phyloP scores from a whole-genome alignment of 2,797 vertebrate species.

The Apodemus agrarius region DNA sequence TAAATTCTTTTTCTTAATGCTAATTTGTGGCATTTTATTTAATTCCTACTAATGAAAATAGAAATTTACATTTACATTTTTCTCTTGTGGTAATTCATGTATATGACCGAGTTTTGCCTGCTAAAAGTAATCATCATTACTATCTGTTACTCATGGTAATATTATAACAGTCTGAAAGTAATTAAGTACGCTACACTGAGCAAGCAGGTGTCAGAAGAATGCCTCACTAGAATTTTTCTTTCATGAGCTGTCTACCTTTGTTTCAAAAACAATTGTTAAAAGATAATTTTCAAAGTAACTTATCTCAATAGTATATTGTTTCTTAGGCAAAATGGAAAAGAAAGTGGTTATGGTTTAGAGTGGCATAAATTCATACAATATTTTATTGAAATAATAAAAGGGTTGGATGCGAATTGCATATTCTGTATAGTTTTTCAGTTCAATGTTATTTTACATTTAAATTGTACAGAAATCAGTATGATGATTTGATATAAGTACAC shows the following conservation, averaged over 20 bases:
- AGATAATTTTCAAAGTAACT: background rate
- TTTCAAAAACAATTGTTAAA: constrained; percentile 12
- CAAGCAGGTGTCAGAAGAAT: background rate
- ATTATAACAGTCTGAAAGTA: constrained; percentile 18
- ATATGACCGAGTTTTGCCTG: constrained; percentile 26
- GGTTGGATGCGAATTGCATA: background rate
- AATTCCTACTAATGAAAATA: constrained; percentile 46
- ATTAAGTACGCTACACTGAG: background rate
- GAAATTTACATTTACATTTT: constrained; percentile 29
- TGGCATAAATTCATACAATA: constrained; percentile 27
- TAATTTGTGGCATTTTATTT: constrained; percentile 61
- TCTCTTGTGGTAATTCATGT: constrained; percentile 25
- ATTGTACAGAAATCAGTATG: background rate
- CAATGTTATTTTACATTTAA: background rate
- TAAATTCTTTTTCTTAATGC: constrained; percentile 69
- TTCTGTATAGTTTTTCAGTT: background rate
- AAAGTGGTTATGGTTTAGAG: background rate
- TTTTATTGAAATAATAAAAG: background rate
- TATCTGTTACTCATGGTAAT: background rate
- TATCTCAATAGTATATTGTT: background rate
- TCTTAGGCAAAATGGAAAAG: constrained; percentile 38
- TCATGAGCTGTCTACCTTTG: constrained; percentile 21
- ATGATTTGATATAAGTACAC: background rate
- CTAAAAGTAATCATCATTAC: background rate
- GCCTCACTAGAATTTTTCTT: constrained; percentile 38